Percentiles rank a stretch among this genome's conserved stretches.
Evolutionary conservation across 2,888 invertebrate genomes (phyloP).

Genomic region (Caradrina clavipalpis): DNA sequence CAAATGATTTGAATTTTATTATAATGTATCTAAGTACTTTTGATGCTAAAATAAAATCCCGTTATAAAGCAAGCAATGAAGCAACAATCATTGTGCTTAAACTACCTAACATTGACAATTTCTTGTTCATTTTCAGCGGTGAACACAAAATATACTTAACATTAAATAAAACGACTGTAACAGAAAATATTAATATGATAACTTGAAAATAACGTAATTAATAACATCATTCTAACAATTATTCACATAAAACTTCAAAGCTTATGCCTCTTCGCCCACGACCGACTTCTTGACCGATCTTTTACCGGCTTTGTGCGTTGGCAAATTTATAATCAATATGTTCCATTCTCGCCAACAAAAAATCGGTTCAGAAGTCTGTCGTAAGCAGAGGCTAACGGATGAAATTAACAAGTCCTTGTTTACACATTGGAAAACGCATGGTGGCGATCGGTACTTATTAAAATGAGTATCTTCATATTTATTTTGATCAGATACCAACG

Average conservation of each 20-base stretch:
- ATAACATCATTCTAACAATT: neutral
- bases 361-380: too few relatives aligned
- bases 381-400: too few relatives aligned
- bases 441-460: too few relatives aligned
- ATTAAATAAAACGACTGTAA: slow-evolving; percentile 2
- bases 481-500: neutral
- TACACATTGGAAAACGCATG: too few relatives aligned
- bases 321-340: too few relatives aligned
- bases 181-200: neutral
- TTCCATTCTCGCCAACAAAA: too few relatives aligned
- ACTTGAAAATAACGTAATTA: too few relatives aligned
- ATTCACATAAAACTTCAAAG: neutral
- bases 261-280: too few relatives aligned
- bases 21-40: neutral
- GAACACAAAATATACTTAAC: slow-evolving; percentile 8
- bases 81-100: slow-evolving; percentile 2
- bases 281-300: too few relatives aligned
- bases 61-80: neutral
- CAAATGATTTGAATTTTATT: slow-evolving; percentile 1
- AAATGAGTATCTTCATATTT: too few relatives aligned
- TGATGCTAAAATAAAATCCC: neutral
- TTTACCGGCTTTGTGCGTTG: too few relatives aligned
- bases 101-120: slow-evolving; percentile 5
- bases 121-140: neutral
- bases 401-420: too few relatives aligned